Base-by-base conservation (phyloP, 2,888 invertebrate species). In the Cantharis rufa region DNA sequence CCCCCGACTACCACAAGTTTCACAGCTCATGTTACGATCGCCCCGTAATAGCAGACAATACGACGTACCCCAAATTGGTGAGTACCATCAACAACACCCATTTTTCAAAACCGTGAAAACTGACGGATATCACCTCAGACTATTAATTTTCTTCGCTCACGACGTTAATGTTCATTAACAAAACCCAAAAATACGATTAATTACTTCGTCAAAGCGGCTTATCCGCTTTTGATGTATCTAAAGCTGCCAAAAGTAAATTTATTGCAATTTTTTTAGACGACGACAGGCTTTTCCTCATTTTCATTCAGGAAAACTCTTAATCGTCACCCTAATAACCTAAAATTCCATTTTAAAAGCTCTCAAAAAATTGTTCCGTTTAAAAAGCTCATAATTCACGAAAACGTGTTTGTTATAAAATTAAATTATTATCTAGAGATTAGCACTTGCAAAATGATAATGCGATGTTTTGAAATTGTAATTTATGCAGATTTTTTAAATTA, bases 11-110 rank as follows among this genome's bases (percentile, higher is more conserved):
- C 79, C 79, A 69, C 82, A 85, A 81, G 80, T 83, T 78, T 82
- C 88, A 77, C 95, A 95, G 88, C 91, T 95, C 89, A 92, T 93
- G 79, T 91, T 93, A 78, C 91, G 95, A 82, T 92, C 94, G 77
- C 91, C 94, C 78, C 91, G 95, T 83, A 93, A 94, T 81, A 93
- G 92, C 86, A 90, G 94, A 84, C 93, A 93, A 84, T 95, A 95
- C 89, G 95, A 95, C 89, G 95, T 95, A 81, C 95, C 95, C 83
- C 95, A 95, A 90, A 95, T 95, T 86, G 95, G 95, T 95, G 83
- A 87, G 88, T 83, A n/a, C 18, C 64, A 24, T 24, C 21, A 63
- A 63, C 15, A 63, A 48, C 48, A 48, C 48, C 48, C 48, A 48
- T 48, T 48, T 48, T 9, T 5, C n/a, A 48, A 48, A 32, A n/a